Percentiles rank a stretch among this genome's conserved stretches.
phyloP scores from a whole-genome alignment of 2,113 vertebrate species.

The Barnardius zonarius region DNA sequence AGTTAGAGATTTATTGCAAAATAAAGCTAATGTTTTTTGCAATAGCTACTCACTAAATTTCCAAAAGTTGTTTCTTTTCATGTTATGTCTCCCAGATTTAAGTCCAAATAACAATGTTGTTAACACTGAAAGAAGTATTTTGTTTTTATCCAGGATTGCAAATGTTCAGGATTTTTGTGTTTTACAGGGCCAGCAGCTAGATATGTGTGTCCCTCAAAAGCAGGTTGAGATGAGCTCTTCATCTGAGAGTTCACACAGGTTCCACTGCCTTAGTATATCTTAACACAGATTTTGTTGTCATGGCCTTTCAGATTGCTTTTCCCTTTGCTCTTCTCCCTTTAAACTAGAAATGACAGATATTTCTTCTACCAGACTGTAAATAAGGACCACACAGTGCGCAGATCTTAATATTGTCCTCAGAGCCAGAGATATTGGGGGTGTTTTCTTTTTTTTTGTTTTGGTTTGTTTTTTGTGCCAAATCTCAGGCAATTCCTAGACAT shows the following conservation, averaged over 20 bases:
- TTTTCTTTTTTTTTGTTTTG: neutral
- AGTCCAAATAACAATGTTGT: neutral
- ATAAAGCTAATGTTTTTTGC: neutral
- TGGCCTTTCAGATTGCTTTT: neutral
- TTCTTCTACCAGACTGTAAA: neutral
- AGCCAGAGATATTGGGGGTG: neutral
- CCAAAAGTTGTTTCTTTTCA: neutral
- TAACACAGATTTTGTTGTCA: neutral
- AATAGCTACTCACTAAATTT: neutral
- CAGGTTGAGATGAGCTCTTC: neutral
- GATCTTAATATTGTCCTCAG: neutral
- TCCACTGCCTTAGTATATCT: neutral
- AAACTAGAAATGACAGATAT: neutral
- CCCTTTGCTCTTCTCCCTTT: neutral
- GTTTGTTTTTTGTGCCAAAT: neutral
- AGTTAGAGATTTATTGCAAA: neutral
- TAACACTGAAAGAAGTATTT: neutral
- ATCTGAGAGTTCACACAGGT: accelerated
- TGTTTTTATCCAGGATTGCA: neutral
- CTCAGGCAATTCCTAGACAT: neutral
- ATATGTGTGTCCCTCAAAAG: neutral
- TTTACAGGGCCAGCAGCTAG: neutral
- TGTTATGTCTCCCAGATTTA: neutral
- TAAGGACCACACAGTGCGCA: neutral
- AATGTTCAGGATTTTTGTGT: neutral